These are phyloP conservation scores for Ashinkailepas kermadecensis DNA, from an alignment of 2,888 invertebrate species.

Conservation along the genomic window DNA sequence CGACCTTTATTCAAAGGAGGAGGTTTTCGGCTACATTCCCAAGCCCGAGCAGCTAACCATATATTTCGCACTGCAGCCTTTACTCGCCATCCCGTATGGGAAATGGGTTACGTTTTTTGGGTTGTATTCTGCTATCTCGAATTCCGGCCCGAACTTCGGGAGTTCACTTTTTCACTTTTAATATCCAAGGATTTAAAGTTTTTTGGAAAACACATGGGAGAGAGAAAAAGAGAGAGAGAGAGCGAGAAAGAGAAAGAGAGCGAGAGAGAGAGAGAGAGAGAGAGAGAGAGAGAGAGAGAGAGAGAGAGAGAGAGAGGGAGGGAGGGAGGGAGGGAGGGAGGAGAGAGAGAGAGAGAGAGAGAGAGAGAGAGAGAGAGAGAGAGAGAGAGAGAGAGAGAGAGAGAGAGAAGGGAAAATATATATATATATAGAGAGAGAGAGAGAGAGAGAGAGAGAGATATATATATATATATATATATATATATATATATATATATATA, in stretches of 20 bases:
- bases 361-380: neutral
- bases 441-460: neutral
- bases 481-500: neutral
- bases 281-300: neutral
- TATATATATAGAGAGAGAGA: neutral
- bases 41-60: no score
- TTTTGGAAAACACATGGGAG: neutral
- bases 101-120: no score
- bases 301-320: neutral
- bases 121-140: no score
- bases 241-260: neutral
- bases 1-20: no score
- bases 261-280: neutral
- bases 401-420: neutral
- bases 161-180: no score
- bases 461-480: neutral
- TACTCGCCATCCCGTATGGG: no score
- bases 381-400: no score
- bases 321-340: neutral
- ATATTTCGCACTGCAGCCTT: no score
- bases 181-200: no score
- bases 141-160: no score
- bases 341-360: neutral
- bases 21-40: no score
- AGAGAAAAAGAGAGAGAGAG: neutral